Evolutionary conservation across 2,797 vertebrate species (phyloP).

Genomic region (Etheostoma perlongum): DNA sequence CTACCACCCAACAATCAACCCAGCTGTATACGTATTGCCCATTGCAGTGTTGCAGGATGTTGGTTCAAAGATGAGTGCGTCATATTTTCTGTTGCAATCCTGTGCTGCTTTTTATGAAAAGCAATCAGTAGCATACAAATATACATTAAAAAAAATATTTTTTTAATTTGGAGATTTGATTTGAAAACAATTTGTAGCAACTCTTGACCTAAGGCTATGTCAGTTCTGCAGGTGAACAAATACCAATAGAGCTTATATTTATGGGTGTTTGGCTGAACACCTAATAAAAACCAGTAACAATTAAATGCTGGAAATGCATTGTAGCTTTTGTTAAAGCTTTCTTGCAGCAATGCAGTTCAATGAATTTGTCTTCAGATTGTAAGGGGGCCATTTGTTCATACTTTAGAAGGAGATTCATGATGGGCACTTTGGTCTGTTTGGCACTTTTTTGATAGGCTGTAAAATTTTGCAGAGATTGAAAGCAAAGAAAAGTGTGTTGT

Average conservation of each 20-base stretch:
- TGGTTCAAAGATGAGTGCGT: conserved; percentile 25
- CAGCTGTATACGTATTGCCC: conserved; percentile 69
- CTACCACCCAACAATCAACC: conserved; percentile 78
- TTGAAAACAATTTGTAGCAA: background rate
- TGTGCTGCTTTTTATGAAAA: background rate
- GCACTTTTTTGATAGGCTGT: conserved; percentile 22
- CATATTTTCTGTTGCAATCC: conserved; percentile 7
- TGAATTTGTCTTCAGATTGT: conserved; percentile 19
- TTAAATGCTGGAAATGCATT: background rate
- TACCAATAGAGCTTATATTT: background rate
- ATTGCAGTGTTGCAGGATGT: conserved; percentile 46
- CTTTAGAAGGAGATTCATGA: conserved; percentile 26
- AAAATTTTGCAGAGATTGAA: conserved; percentile 23
- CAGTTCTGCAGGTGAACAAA: background rate
- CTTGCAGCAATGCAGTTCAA: conserved; percentile 16
- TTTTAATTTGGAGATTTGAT: conserved; percentile 11
- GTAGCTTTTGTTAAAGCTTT: background rate
- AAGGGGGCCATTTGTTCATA: conserved; percentile 20
- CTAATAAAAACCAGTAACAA: background rate
- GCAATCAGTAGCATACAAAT: background rate
- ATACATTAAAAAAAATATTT: too few relatives aligned
- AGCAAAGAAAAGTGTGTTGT: conserved; percentile 27
- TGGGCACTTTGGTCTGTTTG: conserved; percentile 24
- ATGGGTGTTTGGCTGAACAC: background rate
- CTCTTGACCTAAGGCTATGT: background rate